Percentiles rank a stretch among this genome's conserved stretches.
phyloP scores from a whole-genome alignment of 2,797 vertebrate genomes.

The Glyptemys insculpta region DNA sequence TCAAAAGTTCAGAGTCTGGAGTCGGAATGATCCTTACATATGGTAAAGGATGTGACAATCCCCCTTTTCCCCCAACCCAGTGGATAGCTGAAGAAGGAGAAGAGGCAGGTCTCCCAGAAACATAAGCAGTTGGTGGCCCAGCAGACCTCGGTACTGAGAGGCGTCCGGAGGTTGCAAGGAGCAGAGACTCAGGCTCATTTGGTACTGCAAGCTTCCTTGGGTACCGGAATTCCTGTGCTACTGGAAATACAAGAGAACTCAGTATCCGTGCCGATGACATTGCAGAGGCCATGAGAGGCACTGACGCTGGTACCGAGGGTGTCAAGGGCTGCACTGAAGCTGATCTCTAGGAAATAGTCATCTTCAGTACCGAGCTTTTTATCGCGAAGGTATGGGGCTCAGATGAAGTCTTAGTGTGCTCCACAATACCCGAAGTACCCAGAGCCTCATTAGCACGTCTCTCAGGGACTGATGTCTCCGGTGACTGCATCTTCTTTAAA shows the following conservation, averaged over 20 bases:
- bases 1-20: background rate
- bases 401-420: background rate
- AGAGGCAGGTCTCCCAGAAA: background rate
- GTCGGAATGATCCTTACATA: background rate
- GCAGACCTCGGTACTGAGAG: background rate
- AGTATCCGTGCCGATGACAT: background rate
- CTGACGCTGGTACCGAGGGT: background rate
- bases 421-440: background rate
- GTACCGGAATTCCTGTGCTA: background rate
- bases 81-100: background rate
- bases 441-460: background rate
- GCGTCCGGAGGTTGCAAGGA: background rate
- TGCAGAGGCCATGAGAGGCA: background rate
- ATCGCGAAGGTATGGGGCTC: background rate
- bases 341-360: background rate
- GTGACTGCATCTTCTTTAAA: background rate
- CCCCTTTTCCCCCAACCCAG: too few relatives aligned
- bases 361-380: background rate
- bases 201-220: background rate
- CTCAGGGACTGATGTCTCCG: background rate
- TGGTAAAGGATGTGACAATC: background rate
- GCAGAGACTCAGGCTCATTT: background rate
- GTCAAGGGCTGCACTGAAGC: background rate
- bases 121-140: background rate
- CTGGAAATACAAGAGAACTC: background rate